Conservation (phyloP, 2,888 invertebrate genomes). For the Brenthis hecate region DNA sequence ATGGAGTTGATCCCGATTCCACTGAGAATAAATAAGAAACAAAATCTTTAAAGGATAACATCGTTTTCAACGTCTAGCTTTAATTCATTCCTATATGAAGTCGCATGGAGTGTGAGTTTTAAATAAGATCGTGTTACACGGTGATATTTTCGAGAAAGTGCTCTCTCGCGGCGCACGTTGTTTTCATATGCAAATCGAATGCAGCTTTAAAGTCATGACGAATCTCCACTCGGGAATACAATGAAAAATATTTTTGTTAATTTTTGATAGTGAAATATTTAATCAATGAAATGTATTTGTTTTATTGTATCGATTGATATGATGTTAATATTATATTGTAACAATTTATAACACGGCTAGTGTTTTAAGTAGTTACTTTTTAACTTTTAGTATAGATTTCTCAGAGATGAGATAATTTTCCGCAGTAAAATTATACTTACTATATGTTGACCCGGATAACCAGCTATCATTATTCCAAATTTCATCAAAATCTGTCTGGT, state of each 20-base stretch:
- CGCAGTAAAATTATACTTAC: no score
- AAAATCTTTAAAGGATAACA: constrained; percentile 23
- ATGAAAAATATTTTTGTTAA: constrained; percentile 31
- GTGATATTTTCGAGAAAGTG: constrained; percentile 51
- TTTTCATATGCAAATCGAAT: constrained; percentile 38
- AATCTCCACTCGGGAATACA: constrained; percentile 22
- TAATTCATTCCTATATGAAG: constrained; percentile 50
- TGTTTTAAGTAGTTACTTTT: no score
- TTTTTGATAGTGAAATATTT: neutral
- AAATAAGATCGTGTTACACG: constrained; percentile 59
- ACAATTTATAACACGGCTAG: no score
- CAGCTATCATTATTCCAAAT: no score
- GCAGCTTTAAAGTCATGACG: constrained; percentile 33
- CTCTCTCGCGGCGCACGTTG: constrained; percentile 44
- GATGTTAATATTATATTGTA: no score
- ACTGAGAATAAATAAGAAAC: constrained; percentile 7
- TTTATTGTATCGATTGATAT: no score
- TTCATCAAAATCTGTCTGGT: no score
- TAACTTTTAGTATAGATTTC: no score
- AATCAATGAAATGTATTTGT: neutral
- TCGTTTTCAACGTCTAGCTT: constrained; percentile 40
- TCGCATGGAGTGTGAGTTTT: constrained; percentile 65
- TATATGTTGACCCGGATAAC: no score
- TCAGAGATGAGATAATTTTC: no score
- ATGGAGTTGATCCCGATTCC: neutral